These are phyloP conservation scores for Pseudois nayaur DNA, from an alignment of 2,113 vertebrate genomes.

Conservation along the genomic window DNA sequence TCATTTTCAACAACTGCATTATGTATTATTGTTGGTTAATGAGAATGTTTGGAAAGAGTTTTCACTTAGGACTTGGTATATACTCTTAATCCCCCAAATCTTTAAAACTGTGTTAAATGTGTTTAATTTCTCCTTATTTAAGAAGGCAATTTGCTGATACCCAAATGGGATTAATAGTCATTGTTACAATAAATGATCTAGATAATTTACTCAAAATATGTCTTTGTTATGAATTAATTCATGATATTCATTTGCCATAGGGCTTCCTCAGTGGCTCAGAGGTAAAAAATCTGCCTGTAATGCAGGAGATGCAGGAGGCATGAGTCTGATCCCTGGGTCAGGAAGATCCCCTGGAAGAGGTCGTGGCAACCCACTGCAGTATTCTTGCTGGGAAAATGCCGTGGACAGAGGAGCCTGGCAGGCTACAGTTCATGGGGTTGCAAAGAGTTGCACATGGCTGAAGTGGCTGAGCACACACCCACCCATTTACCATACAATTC, in stretches of 20 bases:
- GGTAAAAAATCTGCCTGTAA: background rate
- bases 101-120: background rate
- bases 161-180: background rate
- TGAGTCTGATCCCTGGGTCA: background rate
- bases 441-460: accelerated
- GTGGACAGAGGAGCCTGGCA: background rate
- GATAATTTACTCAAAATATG: background rate
- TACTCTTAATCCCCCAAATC: background rate
- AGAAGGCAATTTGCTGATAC: background rate
- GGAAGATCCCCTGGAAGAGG: background rate
- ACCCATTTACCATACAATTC: background rate
- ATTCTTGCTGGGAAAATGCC: background rate
- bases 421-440: background rate
- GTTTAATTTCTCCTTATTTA: background rate
- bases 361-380: background rate
- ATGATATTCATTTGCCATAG: background rate
- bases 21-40: background rate
- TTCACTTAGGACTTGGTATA: background rate
- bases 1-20: background rate
- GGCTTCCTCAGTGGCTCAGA: background rate
- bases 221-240: background rate
- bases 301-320: background rate
- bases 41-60: background rate
- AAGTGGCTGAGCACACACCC: background rate
- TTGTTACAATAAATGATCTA: background rate